A percentile compares a stretch with the other conserved stretches of the same genome.
Evolutionary conservation across 2,888 invertebrate species (phyloP).

Genomic region (Deilephila porcellus): DNA sequence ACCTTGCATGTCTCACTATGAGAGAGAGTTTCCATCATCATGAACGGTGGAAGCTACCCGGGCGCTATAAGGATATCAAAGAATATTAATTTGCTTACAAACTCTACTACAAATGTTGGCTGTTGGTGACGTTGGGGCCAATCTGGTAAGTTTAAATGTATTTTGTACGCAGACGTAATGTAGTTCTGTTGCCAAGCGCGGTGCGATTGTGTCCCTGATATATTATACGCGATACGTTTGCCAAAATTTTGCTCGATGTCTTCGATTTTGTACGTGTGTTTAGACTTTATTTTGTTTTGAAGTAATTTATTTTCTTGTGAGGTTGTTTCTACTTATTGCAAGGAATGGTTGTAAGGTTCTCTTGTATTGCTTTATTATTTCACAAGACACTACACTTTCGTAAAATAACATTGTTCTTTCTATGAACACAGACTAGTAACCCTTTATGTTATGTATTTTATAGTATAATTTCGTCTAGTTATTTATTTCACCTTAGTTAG

Average conservation of each 20-base stretch:
- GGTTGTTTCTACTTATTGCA: background rate
- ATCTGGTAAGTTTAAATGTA: conserved; percentile 34
- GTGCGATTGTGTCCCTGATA: conserved; percentile 34
- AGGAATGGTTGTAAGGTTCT: background rate
- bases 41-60: too few relatives aligned
- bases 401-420: too few relatives aligned
- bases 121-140: conserved; percentile 24
- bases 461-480: too few relatives aligned
- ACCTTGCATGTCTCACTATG: too few relatives aligned
- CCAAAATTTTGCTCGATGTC: conserved; percentile 23
- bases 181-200: conserved; percentile 37
- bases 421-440: too few relatives aligned
- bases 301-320: background rate
- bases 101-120: background rate
- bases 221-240: conserved; percentile 30
- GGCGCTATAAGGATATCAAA: background rate
- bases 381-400: too few relatives aligned
- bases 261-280: conserved; percentile 18
- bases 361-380: background rate
- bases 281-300: background rate
- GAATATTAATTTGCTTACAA: conserved; percentile 19
- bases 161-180: conserved; percentile 37
- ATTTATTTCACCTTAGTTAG: too few relatives aligned
- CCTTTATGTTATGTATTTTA: too few relatives aligned
- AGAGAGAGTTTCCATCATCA: too few relatives aligned